These are phyloP conservation scores for Homarus gammarus DNA, from an alignment of 2,888 invertebrate genomes.

Conservation along the genomic window DNA sequence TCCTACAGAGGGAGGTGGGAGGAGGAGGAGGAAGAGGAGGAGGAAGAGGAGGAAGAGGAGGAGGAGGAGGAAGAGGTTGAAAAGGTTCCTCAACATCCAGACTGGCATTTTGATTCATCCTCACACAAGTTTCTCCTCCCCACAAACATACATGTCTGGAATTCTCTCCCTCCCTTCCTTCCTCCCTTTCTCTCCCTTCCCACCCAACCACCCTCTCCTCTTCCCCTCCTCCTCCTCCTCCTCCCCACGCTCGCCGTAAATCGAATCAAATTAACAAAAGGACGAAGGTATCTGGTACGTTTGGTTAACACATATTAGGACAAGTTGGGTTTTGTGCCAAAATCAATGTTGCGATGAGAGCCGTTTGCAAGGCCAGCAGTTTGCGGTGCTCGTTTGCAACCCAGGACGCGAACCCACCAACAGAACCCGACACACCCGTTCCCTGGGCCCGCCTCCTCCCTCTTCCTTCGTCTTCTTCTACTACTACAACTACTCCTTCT, in stretches of 20 bases:
- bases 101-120: conserved; percentile 5
- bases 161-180: neutral
- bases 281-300: conserved; percentile 69
- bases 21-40: neutral
- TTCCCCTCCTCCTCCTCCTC: neutral
- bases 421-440: conserved; percentile 15
- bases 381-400: conserved; percentile 63
- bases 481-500: no score
- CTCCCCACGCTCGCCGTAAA: conserved; percentile 42
- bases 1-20: neutral
- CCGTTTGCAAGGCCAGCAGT: conserved; percentile 71
- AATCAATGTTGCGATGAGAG: conserved; percentile 72
- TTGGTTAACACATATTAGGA: conserved; percentile 72
- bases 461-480: neutral
- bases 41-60: no score
- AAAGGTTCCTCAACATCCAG: neutral
- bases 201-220: neutral
- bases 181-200: neutral
- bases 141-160: neutral
- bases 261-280: conserved; percentile 69
- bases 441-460: no score
- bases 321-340: conserved; percentile 73
- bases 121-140: no score
- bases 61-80: neutral
- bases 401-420: conserved; percentile 54